These are phyloP conservation scores for Karalla daura DNA, from an alignment of 2,797 vertebrate genomes.

Conservation along the genomic window DNA sequence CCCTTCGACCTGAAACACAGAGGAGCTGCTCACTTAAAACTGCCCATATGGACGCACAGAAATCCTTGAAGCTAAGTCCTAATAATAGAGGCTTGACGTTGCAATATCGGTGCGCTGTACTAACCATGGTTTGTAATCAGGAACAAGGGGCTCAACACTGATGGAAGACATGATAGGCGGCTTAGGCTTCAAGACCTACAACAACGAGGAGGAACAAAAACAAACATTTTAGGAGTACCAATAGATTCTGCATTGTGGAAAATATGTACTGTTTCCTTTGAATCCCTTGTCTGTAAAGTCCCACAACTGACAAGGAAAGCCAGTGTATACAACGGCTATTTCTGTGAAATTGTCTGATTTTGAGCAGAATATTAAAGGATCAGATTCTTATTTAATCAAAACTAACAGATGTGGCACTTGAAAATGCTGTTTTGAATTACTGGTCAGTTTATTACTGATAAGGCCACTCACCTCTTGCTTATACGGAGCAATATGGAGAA, in stretches of 20 bases:
- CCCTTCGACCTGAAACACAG: constrained; percentile 49
- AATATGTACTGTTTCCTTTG: no score
- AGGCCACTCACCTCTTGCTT: constrained; percentile 47
- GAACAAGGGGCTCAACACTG: constrained; percentile 6
- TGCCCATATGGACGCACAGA: not conserved
- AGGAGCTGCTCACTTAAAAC: constrained; percentile 7
- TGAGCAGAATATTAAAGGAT: not conserved
- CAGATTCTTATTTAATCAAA: not conserved
- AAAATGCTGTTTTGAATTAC: not conserved
- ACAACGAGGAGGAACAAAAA: not conserved
- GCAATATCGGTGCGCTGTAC: constrained; percentile 3
- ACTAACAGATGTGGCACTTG: not conserved
- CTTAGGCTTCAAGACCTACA: constrained; percentile 50
- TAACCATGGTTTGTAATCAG: constrained; percentile 51
- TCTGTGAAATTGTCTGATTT: not conserved
- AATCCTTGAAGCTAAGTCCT: not conserved
- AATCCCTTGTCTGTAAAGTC: no score
- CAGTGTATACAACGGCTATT: no score
- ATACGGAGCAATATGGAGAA: constrained; percentile 5
- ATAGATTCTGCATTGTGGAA: not conserved
- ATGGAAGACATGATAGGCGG: not conserved
- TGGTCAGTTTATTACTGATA: not conserved
- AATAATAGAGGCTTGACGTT: no score
- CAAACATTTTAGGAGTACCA: not conserved
- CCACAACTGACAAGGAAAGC: no score